phyloP scores from a whole-genome alignment of 1,140 invertebrate species.

The Halesus radiatus region DNA sequence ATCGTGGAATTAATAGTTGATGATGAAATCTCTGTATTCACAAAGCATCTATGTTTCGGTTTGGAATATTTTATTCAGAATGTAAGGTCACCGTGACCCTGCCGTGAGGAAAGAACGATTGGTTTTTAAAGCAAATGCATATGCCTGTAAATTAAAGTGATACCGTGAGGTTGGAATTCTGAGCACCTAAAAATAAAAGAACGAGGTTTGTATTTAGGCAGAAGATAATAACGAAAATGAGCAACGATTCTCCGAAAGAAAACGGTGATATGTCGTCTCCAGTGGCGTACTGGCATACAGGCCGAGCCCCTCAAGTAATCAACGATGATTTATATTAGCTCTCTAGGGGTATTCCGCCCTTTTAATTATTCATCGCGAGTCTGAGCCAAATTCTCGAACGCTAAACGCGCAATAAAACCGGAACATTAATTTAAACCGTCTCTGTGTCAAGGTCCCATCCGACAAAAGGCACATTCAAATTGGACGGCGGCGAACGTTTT shows the following conservation, averaged over 20 bases:
- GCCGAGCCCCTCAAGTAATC: conserved; percentile 21
- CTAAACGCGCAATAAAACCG: conserved; percentile 56
- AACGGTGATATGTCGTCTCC: conserved; percentile 14
- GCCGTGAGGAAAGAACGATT: no score
- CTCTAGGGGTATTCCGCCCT: conserved; percentile 33
- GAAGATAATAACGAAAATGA: conserved; percentile 17
- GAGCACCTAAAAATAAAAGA: neutral
- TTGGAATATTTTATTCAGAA: no score
- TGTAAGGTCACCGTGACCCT: no score
- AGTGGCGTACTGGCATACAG: conserved; percentile 6
- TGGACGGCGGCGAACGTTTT: conserved; percentile 43
- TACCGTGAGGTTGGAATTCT: no score
- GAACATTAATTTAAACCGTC: conserved; percentile 55
- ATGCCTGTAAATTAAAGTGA: no score
- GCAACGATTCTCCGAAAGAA: conserved; percentile 4
- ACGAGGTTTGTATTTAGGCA: neutral
- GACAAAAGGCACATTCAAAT: conserved; percentile 52
- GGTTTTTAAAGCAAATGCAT: no score
- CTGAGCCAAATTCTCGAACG: conserved; percentile 50
- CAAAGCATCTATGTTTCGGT: no score
- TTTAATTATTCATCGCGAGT: conserved; percentile 55
- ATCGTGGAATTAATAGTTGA: no score
- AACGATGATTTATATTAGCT: conserved; percentile 45
- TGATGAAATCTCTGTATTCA: no score
- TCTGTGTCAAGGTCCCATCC: conserved; percentile 54